These are phyloP conservation scores for Channa argus DNA, from an alignment of 2,113 vertebrate species.

Conservation along the genomic window DNA sequence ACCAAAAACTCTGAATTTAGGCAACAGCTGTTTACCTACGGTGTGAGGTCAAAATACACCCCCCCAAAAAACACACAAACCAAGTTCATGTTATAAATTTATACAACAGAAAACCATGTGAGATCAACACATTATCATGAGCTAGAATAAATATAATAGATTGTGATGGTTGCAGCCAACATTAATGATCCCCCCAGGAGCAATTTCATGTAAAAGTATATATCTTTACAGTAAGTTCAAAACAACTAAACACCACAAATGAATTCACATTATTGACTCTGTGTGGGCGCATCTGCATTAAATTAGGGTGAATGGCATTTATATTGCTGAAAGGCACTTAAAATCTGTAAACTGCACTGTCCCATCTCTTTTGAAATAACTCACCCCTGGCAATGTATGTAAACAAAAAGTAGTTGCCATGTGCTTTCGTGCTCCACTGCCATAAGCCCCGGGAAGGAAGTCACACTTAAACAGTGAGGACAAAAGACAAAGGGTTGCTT, in stretches of 20 bases:
- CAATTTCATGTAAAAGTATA: background rate
- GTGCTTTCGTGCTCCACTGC: slow-evolving; percentile 31
- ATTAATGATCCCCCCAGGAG: background rate
- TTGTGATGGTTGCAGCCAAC: background rate
- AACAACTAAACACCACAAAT: background rate
- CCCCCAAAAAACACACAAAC: background rate
- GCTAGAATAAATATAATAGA: background rate
- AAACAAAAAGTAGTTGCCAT: slow-evolving; percentile 64
- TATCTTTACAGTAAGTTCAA: background rate
- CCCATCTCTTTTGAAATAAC: background rate
- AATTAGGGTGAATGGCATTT: slow-evolving; percentile 7
- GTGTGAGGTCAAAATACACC: slow-evolving; percentile 29
- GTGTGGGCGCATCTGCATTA: slow-evolving; percentile 3
- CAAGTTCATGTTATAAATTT: background rate
- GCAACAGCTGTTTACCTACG: slow-evolving; percentile 13
- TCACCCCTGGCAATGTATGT: slow-evolving; percentile 23
- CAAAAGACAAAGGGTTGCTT: slow-evolving; percentile 80
- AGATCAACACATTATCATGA: background rate
- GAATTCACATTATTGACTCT: background rate
- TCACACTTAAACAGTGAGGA: slow-evolving; percentile 67
- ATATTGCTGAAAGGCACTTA: background rate
- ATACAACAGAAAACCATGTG: background rate
- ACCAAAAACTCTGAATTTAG: slow-evolving; percentile 35
- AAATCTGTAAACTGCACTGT: background rate
- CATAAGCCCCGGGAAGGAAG: slow-evolving; percentile 69